Evolutionary conservation across 2,888 invertebrate species (phyloP).

Genomic region (Coelogynopora nodosa): DNA sequence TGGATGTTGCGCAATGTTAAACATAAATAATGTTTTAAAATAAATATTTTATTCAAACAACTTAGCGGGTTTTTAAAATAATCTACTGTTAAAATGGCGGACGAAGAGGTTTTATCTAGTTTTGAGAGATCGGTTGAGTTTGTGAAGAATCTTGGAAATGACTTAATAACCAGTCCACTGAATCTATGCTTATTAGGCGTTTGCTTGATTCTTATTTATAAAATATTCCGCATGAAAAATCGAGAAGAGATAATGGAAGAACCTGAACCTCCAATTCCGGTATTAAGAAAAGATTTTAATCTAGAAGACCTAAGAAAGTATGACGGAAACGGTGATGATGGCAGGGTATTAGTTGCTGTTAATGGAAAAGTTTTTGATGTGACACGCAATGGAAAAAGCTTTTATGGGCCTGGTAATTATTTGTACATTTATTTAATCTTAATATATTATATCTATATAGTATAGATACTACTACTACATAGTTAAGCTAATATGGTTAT

Average conservation of each 20-base stretch:
- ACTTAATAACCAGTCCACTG: constrained; percentile 69
- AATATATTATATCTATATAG: background rate
- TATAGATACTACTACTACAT: background rate
- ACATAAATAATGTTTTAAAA: no score
- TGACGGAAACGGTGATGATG: constrained; percentile 74
- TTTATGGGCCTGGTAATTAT: constrained; percentile 83
- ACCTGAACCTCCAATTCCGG: constrained; percentile 63
- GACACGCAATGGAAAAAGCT: constrained; percentile 76
- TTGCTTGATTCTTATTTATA: constrained; percentile 72
- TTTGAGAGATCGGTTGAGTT: background rate
- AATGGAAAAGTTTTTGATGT: constrained; percentile 93
- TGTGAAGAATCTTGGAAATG: constrained; percentile 54
- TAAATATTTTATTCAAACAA: no score
- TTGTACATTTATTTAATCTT: no score
- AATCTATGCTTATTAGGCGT: constrained; percentile 70
- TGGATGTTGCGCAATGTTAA: no score
- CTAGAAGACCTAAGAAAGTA: constrained; percentile 78
- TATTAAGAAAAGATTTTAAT: constrained; percentile 83
- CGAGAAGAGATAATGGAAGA: constrained; percentile 53
- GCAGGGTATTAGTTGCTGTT: constrained; percentile 76
- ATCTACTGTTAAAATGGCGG: no score
- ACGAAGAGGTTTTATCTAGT: no score
- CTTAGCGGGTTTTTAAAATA: no score
- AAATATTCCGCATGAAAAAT: constrained; percentile 66
- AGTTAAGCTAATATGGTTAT: no score